Conservation (phyloP, 2,113 vertebrate genomes). For the Egretta garzetta region DNA sequence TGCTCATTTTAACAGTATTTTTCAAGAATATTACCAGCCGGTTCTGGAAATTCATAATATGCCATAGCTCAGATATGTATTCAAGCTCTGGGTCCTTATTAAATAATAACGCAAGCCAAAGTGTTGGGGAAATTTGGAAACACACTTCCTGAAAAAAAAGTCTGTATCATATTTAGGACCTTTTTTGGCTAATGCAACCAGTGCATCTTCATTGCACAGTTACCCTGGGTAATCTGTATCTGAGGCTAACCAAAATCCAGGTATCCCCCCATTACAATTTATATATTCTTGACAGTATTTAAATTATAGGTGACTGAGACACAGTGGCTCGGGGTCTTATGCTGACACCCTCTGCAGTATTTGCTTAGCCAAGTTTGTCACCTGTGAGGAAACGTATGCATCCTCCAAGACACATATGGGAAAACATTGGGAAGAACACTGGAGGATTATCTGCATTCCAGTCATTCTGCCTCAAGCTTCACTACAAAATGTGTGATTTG, state of each 20-base stretch:
- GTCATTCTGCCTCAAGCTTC: background rate
- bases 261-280: background rate
- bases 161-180: background rate
- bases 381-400: background rate
- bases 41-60: background rate
- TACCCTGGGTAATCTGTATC: background rate
- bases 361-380: background rate
- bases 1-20: background rate
- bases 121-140: background rate
- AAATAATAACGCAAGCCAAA: background rate
- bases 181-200: background rate
- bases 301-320: background rate
- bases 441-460: constrained; percentile 13
- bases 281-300: background rate
- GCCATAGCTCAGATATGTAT: background rate
- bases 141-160: background rate
- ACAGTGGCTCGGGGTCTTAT: background rate
- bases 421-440: background rate
- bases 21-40: background rate
- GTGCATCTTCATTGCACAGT: background rate
- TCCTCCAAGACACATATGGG: background rate
- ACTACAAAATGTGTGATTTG: constrained; percentile 22
- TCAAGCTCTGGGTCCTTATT: background rate
- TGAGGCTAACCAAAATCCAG: background rate
- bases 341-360: background rate